Conservation (phyloP, 1,140 invertebrate species). For the Mycetomoellerius zeteki region DNA sequence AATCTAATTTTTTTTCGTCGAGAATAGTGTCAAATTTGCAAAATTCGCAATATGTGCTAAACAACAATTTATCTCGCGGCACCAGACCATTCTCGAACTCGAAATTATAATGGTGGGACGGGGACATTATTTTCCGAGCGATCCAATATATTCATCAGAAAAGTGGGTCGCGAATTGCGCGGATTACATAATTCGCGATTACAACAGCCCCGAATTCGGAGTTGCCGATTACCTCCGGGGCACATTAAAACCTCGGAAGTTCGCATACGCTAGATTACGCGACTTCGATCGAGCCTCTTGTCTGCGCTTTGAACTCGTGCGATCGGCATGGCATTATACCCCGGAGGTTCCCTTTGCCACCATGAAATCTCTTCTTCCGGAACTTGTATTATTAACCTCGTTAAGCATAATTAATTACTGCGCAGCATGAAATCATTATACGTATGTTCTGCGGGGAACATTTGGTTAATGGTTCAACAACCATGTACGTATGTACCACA, state of each 20-base stretch:
- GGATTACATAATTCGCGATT: conserved; percentile 51
- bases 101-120: background rate
- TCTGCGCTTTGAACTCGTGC: conserved; percentile 1
- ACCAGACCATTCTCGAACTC: conserved; percentile 20
- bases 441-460: conserved; percentile 35
- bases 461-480: conserved; percentile 55
- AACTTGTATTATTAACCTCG: conserved; percentile 48
- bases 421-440: conserved; percentile 61
- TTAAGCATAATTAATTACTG: conserved; percentile 65
- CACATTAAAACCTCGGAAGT: conserved; percentile 65
- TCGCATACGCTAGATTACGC: conserved; percentile 44
- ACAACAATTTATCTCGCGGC: background rate
- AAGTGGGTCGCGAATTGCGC: conserved; percentile 32
- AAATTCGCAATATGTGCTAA: background rate
- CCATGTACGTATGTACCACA: background rate
- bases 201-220: conserved; percentile 28
- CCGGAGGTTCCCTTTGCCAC: background rate
- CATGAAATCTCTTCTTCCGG: conserved; percentile 6
- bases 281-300: conserved; percentile 49
- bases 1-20: background rate
- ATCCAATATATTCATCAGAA: conserved; percentile 36
- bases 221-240: conserved; percentile 64
- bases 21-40: background rate
- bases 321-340: conserved; percentile 23
- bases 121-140: conserved; percentile 46